Evolutionary conservation across 2,888 invertebrate genomes (phyloP).

Genomic region (Acholoe squamosa): DNA sequence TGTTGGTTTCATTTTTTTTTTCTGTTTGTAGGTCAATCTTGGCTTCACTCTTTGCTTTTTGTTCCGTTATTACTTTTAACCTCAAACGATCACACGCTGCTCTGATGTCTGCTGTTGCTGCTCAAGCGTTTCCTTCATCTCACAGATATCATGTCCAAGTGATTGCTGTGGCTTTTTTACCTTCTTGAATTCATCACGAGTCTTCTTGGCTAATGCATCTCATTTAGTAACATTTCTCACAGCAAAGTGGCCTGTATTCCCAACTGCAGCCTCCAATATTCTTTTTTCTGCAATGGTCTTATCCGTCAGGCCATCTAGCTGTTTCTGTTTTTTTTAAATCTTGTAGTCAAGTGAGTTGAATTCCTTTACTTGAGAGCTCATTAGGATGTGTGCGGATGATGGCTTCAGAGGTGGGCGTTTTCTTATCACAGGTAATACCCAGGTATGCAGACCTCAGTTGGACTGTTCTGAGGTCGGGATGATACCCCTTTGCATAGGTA

Average conservation of each 20-base stretch:
- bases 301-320: neutral
- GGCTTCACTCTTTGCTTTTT: neutral
- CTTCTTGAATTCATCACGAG: neutral
- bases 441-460: neutral
- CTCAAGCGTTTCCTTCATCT: neutral
- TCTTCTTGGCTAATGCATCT: neutral
- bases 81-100: neutral
- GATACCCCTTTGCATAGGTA: slow-evolving; percentile 25
- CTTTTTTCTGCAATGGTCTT: slow-evolving; percentile 9
- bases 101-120: neutral
- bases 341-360: neutral
- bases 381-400: no score
- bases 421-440: no score
- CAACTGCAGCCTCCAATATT: neutral
- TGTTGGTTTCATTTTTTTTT: neutral
- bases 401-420: no score
- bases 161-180: neutral
- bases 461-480: neutral
- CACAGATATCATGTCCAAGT: neutral
- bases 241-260: neutral
- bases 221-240: neutral
- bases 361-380: slow-evolving; percentile 7
- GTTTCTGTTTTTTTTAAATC: neutral
- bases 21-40: neutral
- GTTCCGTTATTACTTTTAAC: neutral